phyloP scores from a whole-genome alignment of 1,140 invertebrate species.

The Pogonomyrmex barbatus region DNA sequence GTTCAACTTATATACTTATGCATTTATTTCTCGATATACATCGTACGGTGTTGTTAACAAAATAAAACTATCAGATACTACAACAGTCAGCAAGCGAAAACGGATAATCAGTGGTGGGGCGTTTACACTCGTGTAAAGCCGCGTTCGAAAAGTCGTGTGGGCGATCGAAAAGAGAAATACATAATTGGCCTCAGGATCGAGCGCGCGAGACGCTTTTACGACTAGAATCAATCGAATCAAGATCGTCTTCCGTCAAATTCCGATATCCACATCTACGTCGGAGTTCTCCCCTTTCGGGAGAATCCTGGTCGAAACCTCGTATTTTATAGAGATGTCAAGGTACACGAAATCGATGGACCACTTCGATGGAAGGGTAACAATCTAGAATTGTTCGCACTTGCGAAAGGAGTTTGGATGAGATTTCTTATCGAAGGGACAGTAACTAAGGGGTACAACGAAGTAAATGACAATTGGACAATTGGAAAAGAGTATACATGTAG shows the following conservation, averaged over 20 bases:
- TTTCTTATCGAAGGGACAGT: neutral
- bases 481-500: conserved; percentile 7
- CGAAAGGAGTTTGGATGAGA: conserved; percentile 5
- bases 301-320: neutral
- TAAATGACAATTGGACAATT: neutral
- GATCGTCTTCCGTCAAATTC: conserved; percentile 22
- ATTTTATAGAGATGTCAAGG: conserved; percentile 18
- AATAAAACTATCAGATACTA: conserved; percentile 85
- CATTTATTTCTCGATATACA: conserved; percentile 51
- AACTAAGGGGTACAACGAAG: neutral
- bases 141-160: conserved; percentile 11
- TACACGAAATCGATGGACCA: conserved; percentile 53
- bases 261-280: neutral
- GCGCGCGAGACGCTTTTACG: neutral
- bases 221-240: conserved; percentile 47
- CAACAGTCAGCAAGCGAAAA: conserved; percentile 85
- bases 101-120: conserved; percentile 75
- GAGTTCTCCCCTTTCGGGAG: neutral
- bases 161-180: conserved; percentile 58
- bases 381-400: neutral
- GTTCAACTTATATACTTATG: conserved; percentile 60
- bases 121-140: conserved; percentile 49
- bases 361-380: conserved; percentile 20
- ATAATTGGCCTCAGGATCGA: conserved; percentile 48
- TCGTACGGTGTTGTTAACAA: conserved; percentile 78